Conservation (phyloP, 1,140 invertebrate genomes). For the Phymorhynchus buccinoides region DNA sequence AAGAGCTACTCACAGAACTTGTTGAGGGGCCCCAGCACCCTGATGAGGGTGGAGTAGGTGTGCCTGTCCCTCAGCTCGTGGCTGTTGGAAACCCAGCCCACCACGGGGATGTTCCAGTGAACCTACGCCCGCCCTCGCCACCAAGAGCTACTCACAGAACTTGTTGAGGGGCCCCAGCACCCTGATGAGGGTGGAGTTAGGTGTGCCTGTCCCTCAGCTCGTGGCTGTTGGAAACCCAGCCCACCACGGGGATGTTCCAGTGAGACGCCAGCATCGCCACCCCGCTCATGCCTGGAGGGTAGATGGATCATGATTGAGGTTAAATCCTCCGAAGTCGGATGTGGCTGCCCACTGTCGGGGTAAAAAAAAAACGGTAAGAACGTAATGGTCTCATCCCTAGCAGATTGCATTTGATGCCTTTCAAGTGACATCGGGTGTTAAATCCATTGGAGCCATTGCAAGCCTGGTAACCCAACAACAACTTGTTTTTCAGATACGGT, state of each 20-base stretch:
- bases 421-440: too few relatives aligned
- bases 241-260: slow-evolving; percentile 68
- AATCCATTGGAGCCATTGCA: too few relatives aligned
- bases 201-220: slow-evolving; percentile 56
- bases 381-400: too few relatives aligned
- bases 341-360: too few relatives aligned
- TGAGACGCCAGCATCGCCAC: slow-evolving; percentile 67
- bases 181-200: slow-evolving; percentile 66
- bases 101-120: slow-evolving; percentile 66
- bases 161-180: slow-evolving; percentile 62
- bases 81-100: slow-evolving; percentile 69
- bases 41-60: slow-evolving; percentile 65
- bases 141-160: slow-evolving; percentile 58
- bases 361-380: background rate
- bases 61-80: slow-evolving; percentile 52
- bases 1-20: slow-evolving; percentile 64
- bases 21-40: slow-evolving; percentile 62
- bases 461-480: too few relatives aligned
- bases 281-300: slow-evolving; percentile 58
- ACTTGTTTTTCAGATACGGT: too few relatives aligned
- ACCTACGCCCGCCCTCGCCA: too few relatives aligned
- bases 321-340: too few relatives aligned
- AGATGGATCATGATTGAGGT: too few relatives aligned
- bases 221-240: slow-evolving; percentile 68
- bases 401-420: background rate